These are phyloP conservation scores for Drosophila ogumai DNA, from an alignment of 1,140 invertebrate species.

Conservation along the genomic window DNA sequence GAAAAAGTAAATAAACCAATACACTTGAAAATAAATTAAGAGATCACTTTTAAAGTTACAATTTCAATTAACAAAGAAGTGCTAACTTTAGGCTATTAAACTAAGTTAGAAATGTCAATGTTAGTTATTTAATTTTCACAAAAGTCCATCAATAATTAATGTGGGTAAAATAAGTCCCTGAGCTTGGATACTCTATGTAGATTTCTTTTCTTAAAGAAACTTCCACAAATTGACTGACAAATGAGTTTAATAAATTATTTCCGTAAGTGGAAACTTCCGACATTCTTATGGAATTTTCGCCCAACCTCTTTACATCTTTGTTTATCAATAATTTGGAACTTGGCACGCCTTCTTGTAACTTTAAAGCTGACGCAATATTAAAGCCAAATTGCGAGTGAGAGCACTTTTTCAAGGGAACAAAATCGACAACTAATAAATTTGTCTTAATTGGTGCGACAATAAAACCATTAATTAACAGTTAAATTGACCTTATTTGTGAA, in stretches of 20 bases:
- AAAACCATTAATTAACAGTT: constrained; percentile 36
- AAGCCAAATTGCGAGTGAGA: constrained; percentile 37
- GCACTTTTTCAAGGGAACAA: constrained; percentile 40
- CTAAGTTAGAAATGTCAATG: background rate
- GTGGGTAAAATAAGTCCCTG: background rate
- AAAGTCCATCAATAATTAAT: background rate
- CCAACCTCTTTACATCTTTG: constrained; percentile 17
- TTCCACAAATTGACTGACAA: constrained; percentile 1
- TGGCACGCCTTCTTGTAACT: constrained; percentile 52
- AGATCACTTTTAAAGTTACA: background rate
- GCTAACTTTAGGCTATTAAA: background rate
- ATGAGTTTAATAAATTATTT: constrained; percentile 13
- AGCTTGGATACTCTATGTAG: background rate
- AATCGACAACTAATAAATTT: constrained; percentile 52
- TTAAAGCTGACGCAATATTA: constrained; percentile 70
- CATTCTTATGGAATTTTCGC: background rate
- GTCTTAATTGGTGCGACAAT: constrained; percentile 49
- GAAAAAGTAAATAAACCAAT: background rate
- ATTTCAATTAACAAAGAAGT: background rate
- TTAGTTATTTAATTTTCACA: background rate
- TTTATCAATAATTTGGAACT: constrained; percentile 24
- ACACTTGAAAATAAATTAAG: background rate
- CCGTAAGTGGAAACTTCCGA: constrained; percentile 1
- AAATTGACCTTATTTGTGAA: constrained; percentile 51
- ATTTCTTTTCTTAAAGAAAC: background rate